Conservation (phyloP, 2,888 invertebrate species). For the Erpobdella octoculata region DNA sequence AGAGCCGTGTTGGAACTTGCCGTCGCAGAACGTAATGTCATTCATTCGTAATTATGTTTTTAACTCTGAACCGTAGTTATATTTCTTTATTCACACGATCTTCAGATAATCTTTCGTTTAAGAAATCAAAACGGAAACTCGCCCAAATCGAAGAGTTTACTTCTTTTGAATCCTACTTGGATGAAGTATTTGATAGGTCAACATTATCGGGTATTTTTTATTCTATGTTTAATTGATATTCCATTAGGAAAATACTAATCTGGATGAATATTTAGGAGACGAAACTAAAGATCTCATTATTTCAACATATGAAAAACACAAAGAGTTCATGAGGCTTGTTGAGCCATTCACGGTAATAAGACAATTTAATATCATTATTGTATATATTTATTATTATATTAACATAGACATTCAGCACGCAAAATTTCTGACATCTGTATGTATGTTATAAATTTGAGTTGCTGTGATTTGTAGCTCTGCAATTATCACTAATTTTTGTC, state of each 20-base stretch:
- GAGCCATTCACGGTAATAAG: conserved; percentile 34
- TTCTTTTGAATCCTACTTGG: conserved; percentile 18
- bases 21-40: background rate
- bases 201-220: conserved; percentile 6
- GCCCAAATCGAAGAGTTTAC: background rate
- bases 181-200: background rate
- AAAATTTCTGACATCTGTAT: too few relatives aligned
- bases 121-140: conserved; percentile 18
- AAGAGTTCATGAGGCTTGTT: conserved; percentile 28
- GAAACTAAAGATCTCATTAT: background rate
- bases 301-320: conserved; percentile 12
- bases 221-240: background rate
- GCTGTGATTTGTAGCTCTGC: too few relatives aligned
- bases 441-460: too few relatives aligned
- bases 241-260: background rate
- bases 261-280: background rate
- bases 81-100: background rate
- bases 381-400: background rate
- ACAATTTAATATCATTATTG: background rate
- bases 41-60: background rate
- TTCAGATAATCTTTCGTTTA: conserved; percentile 21
- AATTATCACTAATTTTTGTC: too few relatives aligned
- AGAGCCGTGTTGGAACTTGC: conserved; percentile 42
- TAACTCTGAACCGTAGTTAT: background rate
- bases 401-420: too few relatives aligned